Evolutionary conservation across 1,140 invertebrate species (phyloP).

Genomic region (Mactra quadrangularis): DNA sequence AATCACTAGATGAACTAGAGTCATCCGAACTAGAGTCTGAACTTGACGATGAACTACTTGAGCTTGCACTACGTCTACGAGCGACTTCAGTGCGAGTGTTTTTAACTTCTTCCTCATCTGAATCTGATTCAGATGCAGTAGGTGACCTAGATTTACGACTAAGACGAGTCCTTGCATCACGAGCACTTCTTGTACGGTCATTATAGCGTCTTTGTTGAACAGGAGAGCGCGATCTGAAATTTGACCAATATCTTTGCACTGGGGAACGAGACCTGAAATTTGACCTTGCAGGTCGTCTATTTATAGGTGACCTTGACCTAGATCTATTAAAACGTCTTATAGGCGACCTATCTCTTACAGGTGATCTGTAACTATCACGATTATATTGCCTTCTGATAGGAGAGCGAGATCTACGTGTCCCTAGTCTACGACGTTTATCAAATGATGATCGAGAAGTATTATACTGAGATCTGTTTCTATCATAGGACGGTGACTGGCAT

Average conservation of each 20-base stretch:
- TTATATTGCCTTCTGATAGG: slow-evolving; percentile 33
- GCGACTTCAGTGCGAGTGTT: background rate
- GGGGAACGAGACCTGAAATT: slow-evolving; percentile 39
- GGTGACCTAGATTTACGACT: slow-evolving; percentile 46
- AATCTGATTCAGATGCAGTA: slow-evolving; percentile 27
- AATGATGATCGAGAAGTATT: slow-evolving; percentile 40
- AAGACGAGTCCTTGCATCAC: slow-evolving; percentile 40
- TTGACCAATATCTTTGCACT: slow-evolving; percentile 29
- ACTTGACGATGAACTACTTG: slow-evolving; percentile 33
- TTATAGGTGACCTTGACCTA: slow-evolving; percentile 34
- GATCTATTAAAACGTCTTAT: slow-evolving; percentile 35
- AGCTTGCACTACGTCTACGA: background rate
- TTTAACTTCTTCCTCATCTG: slow-evolving; percentile 10
- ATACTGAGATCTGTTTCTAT: slow-evolving; percentile 13
- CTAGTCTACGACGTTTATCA: background rate
- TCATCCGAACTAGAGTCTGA: slow-evolving; percentile 13
- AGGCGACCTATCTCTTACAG: slow-evolving; percentile 35
- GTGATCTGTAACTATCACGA: slow-evolving; percentile 23
- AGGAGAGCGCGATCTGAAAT: slow-evolving; percentile 37
- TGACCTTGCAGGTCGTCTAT: slow-evolving; percentile 17
- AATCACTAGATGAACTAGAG: slow-evolving; percentile 16
- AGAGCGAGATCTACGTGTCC: slow-evolving; percentile 31
- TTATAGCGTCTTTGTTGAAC: slow-evolving; percentile 10
- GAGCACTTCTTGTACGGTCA: slow-evolving; percentile 25
- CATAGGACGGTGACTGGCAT: slow-evolving; percentile 37